A percentile compares a stretch with the other conserved stretches of the same genome.
phyloP scores from a whole-genome alignment of 64 coral and sea anemone genomes.

The Stylophora pistillata region DNA sequence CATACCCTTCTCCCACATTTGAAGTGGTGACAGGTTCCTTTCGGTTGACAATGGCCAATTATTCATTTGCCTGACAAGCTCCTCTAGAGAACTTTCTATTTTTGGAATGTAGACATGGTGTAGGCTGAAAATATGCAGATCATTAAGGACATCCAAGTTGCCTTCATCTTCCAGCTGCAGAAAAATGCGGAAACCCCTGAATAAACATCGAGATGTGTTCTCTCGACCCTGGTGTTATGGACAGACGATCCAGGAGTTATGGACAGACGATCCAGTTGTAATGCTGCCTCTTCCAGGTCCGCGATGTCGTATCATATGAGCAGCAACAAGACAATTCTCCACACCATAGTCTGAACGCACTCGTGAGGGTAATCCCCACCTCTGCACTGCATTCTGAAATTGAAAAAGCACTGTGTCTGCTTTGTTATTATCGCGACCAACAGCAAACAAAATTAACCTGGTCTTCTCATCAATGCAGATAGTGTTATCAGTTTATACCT shows the following conservation, averaged over 20 bases:
- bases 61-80: constrained; percentile 82
- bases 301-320: constrained; percentile 53
- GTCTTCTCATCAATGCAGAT: constrained; percentile 59
- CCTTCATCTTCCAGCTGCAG: constrained; percentile 70
- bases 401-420: constrained; percentile 60
- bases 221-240: constrained; percentile 37
- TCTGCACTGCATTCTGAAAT: constrained; percentile 45
- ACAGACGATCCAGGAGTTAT: no score
- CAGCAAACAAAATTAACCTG: constrained; percentile 52
- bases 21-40: constrained; percentile 71
- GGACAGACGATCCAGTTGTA: constrained; percentile 53
- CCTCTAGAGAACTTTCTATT: constrained; percentile 66
- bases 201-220: constrained; percentile 44
- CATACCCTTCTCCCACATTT: constrained; percentile 87
- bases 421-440: constrained; percentile 58
- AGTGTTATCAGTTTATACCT: constrained; percentile 52
- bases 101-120: constrained; percentile 80
- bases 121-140: constrained; percentile 71
- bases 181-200: constrained; percentile 79
- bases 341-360: constrained; percentile 20
- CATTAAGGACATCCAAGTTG: constrained; percentile 58
- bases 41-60: constrained; percentile 84
- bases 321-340: constrained; percentile 53
- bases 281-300: constrained; percentile 23
- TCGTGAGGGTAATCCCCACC: constrained; percentile 46